Conservation (phyloP, 2,888 invertebrate species). For the Lasius platythorax region DNA sequence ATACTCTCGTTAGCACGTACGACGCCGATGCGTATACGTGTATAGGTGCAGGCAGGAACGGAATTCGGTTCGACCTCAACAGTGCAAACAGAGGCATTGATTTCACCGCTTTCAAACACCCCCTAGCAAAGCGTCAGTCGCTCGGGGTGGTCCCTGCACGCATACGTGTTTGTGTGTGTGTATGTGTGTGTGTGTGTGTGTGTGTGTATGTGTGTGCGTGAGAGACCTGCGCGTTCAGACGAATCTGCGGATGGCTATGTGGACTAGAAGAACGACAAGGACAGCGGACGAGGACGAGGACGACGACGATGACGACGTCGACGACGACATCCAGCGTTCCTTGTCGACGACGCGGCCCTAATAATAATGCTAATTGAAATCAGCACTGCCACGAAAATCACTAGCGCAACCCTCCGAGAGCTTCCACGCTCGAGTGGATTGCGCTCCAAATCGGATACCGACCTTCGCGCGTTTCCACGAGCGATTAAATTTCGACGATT, state of each 20-base stretch:
- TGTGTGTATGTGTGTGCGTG: not conserved
- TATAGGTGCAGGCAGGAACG: constrained; percentile 73
- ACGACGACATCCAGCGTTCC: constrained; percentile 67
- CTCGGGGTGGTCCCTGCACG: constrained; percentile 70
- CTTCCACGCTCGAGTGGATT: constrained; percentile 67
- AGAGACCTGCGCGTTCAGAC: constrained; percentile 78
- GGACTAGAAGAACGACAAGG: constrained; percentile 43
- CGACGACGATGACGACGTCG: constrained; percentile 66
- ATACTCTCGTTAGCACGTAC: constrained; percentile 67
- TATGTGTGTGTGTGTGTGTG: not conserved
- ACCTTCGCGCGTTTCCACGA: constrained; percentile 42
- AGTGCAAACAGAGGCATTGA: constrained; percentile 86
- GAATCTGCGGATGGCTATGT: constrained; percentile 44
- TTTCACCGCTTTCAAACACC: constrained; percentile 85
- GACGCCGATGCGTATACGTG: constrained; percentile 34
- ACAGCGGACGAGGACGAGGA: constrained; percentile 56
- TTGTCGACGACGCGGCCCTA: constrained; percentile 78
- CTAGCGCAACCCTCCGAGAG: constrained; percentile 63
- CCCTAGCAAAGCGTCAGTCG: constrained; percentile 80
- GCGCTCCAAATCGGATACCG: constrained; percentile 55
- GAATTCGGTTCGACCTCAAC: constrained; percentile 85
- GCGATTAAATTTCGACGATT: constrained; percentile 54
- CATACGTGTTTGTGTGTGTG: constrained; percentile 55
- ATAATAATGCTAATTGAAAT: constrained; percentile 84
- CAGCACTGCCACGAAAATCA: constrained; percentile 76